Evolutionary conservation across 2,797 vertebrate species (phyloP), one percentile per base, ranked within the genome.

Genomic region (Pipistrellus kuhlii): DNA sequence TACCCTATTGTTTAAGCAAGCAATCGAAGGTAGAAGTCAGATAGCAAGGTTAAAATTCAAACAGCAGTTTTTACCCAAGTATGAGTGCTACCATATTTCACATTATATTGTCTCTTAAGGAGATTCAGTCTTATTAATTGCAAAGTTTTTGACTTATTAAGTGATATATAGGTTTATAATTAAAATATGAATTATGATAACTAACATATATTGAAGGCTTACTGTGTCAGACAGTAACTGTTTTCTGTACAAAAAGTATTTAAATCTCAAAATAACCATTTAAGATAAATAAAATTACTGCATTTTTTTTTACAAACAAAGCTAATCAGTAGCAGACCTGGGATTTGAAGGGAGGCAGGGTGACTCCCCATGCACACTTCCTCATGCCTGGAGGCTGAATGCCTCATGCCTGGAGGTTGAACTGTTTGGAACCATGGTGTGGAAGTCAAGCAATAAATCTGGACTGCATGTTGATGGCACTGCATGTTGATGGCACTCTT

Each of bases 111-210:
- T 30, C 55, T 82, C 32, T 46, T 66, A n/a, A 48, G 72, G 8
- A 64, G 12, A 0, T 18, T 11, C 32, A 0, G 15, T 51, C 64
- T 44, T 76, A 21, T 41, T 59, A 62, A 87, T 6, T 73, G 14
- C 2, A 66, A 89, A 72, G 8, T 11, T 77, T 92, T 85, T 92
- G 32, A 85, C 57, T 90, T 64, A 64, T 6, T 78, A 83, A 87
- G 44, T 73, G 13, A 17, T 35, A 86, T 27, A 3, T 4, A 83
- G 30, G 11, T 87, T 86, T 78, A 73, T 87, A 78, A 38, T 64
- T 71, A 15, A 64, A 76, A 75, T 82, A 64, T 2, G n/a, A 68
- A 64, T 44, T 59, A 55, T n/a, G 41, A 27, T 73, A 83, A 83
- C 5, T 55, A 51, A 46, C 5, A 66, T n/a, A 46, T 76, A 48